Conservation (phyloP, 2,797 vertebrate genomes). For the Sebastes flavidus region DNA sequence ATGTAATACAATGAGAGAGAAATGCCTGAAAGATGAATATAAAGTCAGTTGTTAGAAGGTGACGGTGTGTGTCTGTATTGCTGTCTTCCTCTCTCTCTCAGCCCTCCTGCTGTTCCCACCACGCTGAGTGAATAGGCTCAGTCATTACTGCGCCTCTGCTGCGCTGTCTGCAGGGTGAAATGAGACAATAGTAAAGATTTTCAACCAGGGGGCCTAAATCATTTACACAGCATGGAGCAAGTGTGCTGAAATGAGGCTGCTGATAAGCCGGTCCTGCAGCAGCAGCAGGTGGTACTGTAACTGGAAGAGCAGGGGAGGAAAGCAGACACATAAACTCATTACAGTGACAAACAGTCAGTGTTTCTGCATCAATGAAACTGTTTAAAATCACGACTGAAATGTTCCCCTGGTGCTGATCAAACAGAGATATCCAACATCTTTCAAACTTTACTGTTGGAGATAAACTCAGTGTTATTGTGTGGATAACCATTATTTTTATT, state of each 20-base stretch:
- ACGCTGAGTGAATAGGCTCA: conserved; percentile 76
- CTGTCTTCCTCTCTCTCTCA: conserved; percentile 33
- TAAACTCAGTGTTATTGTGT: neutral
- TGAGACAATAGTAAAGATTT: conserved; percentile 80
- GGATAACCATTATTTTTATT: too few species aligned
- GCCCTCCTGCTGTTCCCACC: conserved; percentile 61
- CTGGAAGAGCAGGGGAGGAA: conserved; percentile 29
- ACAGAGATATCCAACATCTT: neutral
- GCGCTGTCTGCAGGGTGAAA: conserved; percentile 76
- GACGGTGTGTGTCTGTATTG: neutral
- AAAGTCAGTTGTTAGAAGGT: neutral
- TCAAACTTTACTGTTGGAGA: neutral
- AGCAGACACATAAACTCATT: conserved; percentile 58
- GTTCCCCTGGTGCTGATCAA: conserved; percentile 47
- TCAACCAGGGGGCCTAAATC: conserved; percentile 74
- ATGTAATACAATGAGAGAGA: conserved; percentile 1
- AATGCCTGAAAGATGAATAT: conserved; percentile 21
- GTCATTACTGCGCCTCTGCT: conserved; percentile 76
- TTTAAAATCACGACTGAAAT: conserved; percentile 38
- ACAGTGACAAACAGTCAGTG: conserved; percentile 43
- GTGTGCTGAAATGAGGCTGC: conserved; percentile 63
- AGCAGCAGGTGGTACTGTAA: conserved; percentile 72
- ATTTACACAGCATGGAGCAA: conserved; percentile 73
- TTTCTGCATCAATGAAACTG: conserved; percentile 53
- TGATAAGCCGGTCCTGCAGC: conserved; percentile 59